phyloP scores from a whole-genome alignment of 2,888 invertebrate species.

The Lysandra coridon region DNA sequence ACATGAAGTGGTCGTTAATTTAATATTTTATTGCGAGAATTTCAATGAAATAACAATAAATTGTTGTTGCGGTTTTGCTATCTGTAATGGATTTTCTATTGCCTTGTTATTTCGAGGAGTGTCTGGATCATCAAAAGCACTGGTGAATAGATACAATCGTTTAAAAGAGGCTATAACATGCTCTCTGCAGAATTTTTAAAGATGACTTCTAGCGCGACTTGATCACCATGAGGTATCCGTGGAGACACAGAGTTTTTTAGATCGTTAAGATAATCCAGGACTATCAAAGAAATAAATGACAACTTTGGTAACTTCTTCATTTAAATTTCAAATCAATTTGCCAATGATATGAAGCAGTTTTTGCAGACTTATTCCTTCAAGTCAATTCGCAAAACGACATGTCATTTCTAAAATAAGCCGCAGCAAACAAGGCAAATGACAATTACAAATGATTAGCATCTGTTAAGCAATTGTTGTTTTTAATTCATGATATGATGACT shows the following conservation, averaged over 20 bases:
- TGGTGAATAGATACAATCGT: too few relatives aligned
- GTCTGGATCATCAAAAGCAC: neutral
- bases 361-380: neutral
- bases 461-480: slow-evolving; percentile 28
- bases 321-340: neutral
- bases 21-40: neutral
- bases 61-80: neutral
- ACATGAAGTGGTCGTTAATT: neutral
- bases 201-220: neutral
- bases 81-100: neutral
- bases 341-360: neutral
- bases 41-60: slow-evolving; percentile 1
- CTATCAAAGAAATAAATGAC: too few relatives aligned
- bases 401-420: neutral
- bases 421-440: neutral
- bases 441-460: slow-evolving; percentile 32
- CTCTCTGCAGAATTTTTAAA: neutral
- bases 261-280: too few relatives aligned
- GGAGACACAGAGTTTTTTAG: too few relatives aligned
- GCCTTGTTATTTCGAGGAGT: neutral
- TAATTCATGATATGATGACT: slow-evolving; percentile 28
- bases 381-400: neutral
- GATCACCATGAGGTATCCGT: too few relatives aligned
- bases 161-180: too few relatives aligned
- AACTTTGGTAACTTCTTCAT: neutral